A percentile compares a stretch with the other conserved stretches of the same genome.
Evolutionary conservation across 2,888 invertebrate species (phyloP).

Genomic region (Cosmia pyralina): DNA sequence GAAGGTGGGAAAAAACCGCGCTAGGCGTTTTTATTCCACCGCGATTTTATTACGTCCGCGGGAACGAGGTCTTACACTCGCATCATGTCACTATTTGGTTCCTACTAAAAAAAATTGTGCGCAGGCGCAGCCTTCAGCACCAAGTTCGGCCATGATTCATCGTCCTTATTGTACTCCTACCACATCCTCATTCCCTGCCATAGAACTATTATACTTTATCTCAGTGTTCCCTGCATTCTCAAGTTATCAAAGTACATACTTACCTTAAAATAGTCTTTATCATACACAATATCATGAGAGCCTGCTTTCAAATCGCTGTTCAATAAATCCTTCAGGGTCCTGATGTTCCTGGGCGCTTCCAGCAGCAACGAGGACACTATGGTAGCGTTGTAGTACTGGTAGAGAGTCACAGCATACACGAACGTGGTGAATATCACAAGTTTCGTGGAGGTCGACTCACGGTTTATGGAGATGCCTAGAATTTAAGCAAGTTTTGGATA

Average conservation of each 20-base stretch:
- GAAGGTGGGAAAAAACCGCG: no score
- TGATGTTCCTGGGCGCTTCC: constrained; percentile 91
- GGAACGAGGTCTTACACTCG: no score
- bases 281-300: constrained; percentile 91
- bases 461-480: constrained; percentile 83
- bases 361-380: constrained; percentile 92
- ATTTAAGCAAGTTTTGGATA: constrained; percentile 10
- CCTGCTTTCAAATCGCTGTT: constrained; percentile 91
- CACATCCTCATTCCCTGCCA: no score
- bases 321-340: constrained; percentile 89
- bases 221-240: not conserved
- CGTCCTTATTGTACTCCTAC: not conserved
- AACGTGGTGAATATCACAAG: constrained; percentile 88
- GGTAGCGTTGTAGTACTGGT: constrained; percentile 93
- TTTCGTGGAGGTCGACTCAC: constrained; percentile 87
- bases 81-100: no score
- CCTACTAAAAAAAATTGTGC: no score
- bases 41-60: no score
- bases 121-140: no score
- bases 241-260: constrained; percentile 42
- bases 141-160: no score
- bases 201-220: no score
- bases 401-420: constrained; percentile 91
- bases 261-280: constrained; percentile 91
- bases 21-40: no score